These are phyloP conservation scores for Sarcophaga carnaria DNA, from an alignment of 2,888 invertebrate species.

Conservation along the genomic window DNA sequence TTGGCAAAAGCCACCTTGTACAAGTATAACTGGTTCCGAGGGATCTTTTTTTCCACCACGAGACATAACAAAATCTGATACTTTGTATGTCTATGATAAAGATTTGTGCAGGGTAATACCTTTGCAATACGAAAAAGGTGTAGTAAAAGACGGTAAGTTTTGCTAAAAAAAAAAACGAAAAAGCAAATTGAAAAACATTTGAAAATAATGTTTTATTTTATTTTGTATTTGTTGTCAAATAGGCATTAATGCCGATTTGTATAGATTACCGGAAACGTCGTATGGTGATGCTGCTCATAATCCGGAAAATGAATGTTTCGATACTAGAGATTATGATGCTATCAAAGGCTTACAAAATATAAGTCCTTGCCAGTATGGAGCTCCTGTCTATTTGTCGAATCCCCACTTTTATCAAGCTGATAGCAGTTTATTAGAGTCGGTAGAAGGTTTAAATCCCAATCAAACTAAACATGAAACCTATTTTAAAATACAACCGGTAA, in stretches of 20 bases:
- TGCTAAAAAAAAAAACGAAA: too few species aligned
- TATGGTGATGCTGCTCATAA: conserved; percentile 87
- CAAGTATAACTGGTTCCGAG: conserved; percentile 87
- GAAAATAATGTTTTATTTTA: background rate
- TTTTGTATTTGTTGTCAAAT: conserved; percentile 57
- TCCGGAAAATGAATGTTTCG: conserved; percentile 88
- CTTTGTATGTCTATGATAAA: conserved; percentile 91
- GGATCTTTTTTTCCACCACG: conserved; percentile 94
- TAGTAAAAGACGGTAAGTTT: conserved; percentile 86
- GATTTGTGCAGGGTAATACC: conserved; percentile 92
- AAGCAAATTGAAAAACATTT: background rate
- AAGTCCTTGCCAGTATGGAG: conserved; percentile 93
- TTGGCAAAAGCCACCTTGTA: conserved; percentile 90
- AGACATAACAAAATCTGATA: conserved; percentile 86
- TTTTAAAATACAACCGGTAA: conserved; percentile 93
- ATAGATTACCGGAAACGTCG: conserved; percentile 87
- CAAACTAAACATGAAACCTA: conserved; percentile 88
- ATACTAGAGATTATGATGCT: conserved; percentile 86
- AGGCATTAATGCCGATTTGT: conserved; percentile 89
- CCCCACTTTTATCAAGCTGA: conserved; percentile 95
- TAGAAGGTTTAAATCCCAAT: conserved; percentile 88
- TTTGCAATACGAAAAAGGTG: conserved; percentile 86
- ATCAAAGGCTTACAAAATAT: conserved; percentile 91
- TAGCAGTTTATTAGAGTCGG: conserved; percentile 85
- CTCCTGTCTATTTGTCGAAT: conserved; percentile 93